Evolutionary conservation across 2,113 vertebrate species (phyloP).

Genomic region (Amphilophus citrinellus): DNA sequence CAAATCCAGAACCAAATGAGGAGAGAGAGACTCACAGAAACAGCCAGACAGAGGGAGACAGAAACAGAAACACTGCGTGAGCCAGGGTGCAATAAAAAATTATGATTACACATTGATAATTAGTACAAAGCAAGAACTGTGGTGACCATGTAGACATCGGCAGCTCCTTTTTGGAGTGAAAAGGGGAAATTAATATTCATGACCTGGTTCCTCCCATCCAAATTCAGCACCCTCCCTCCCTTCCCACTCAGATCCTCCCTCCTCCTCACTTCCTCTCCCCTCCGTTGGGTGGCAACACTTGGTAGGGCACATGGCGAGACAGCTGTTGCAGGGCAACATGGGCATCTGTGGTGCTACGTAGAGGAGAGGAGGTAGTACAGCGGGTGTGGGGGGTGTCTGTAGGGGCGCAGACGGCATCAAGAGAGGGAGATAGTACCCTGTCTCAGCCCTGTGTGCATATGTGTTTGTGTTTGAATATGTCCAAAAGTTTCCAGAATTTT

Average conservation of each 20-base stretch:
- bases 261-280: conserved; percentile 74
- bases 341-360: conserved; percentile 81
- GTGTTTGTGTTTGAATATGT: conserved; percentile 33
- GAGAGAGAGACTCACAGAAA: conserved; percentile 15
- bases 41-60: conserved; percentile 27
- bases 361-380: conserved; percentile 51
- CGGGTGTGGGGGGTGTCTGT: conserved; percentile 31
- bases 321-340: conserved; percentile 85
- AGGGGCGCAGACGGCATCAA: conserved; percentile 36
- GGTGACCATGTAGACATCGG: not conserved
- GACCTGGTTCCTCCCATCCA: conserved; percentile 69
- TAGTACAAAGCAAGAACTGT: conserved; percentile 26
- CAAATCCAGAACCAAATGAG: conserved; percentile 54
- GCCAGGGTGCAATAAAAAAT: conserved; percentile 19
- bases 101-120: conserved; percentile 15
- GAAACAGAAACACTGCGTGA: conserved; percentile 33
- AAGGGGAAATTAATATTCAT: conserved; percentile 78
- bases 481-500: conserved; percentile 32
- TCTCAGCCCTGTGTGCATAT: conserved; percentile 36
- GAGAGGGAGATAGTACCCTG: conserved; percentile 29
- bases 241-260: conserved; percentile 57
- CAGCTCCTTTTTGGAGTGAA: conserved; percentile 37
- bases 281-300: conserved; percentile 83
- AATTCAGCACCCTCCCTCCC: conserved; percentile 61
- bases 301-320: conserved; percentile 85